Percentiles rank a stretch among this genome's conserved stretches.
Conservation (phyloP, 2,113 vertebrate genomes). For the Pteropus alecto region DNA sequence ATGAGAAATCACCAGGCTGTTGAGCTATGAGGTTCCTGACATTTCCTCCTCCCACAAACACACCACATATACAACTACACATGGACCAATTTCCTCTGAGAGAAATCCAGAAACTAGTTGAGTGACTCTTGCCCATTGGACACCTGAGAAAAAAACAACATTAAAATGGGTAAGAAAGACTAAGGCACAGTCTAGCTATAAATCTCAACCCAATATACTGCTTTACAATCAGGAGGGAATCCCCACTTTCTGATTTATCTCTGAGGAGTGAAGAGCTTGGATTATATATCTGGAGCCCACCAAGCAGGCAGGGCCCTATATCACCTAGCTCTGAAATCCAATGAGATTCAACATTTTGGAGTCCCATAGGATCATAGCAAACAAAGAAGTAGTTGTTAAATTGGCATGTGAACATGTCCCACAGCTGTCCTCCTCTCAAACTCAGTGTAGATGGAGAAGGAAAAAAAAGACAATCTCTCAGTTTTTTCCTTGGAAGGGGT, state of each 20-base stretch:
- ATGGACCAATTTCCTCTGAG: background rate
- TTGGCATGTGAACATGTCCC: background rate
- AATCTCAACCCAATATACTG: background rate
- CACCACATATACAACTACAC: background rate
- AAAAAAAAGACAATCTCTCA: background rate
- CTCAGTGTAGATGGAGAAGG: background rate
- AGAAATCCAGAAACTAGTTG: background rate
- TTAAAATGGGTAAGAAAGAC: background rate
- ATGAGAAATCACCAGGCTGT: background rate
- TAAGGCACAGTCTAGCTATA: background rate
- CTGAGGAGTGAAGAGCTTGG: background rate
- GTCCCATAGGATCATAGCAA: background rate
- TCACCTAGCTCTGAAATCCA: background rate
- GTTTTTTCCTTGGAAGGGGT: background rate
- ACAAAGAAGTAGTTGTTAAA: background rate
- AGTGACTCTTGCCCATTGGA: background rate
- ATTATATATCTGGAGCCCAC: background rate
- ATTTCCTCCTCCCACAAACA: background rate
- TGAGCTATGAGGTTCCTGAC: background rate
- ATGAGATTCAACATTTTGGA: background rate
- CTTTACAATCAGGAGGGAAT: background rate
- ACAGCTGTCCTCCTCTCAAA: background rate
- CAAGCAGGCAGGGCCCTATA: background rate
- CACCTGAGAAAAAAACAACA: background rate
- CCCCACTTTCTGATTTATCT: background rate